A percentile compares a stretch with the other conserved stretches of the same genome.
Conservation (phyloP, 2,797 vertebrate species). For the Rhinatrema bivittatum region DNA sequence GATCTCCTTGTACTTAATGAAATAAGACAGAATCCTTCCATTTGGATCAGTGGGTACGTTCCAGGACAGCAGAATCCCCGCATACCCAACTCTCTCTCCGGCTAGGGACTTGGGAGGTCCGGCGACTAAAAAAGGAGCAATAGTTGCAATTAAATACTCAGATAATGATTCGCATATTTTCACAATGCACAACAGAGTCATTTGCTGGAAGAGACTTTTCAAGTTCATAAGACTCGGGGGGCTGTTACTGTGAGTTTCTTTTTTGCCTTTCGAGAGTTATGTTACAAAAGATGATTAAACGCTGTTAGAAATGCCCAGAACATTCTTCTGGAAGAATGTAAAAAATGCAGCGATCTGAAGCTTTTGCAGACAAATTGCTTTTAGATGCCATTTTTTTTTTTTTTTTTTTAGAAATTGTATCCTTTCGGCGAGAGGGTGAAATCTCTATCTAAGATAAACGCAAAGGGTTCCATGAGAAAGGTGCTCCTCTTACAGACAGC, state of each 20-base stretch:
- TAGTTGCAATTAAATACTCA: constrained; percentile 7
- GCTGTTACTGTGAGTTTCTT: not conserved
- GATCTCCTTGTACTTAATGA: constrained; percentile 88
- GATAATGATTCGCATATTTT: not conserved
- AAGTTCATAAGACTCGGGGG: constrained; percentile 5
- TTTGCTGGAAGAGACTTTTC: constrained; percentile 2
- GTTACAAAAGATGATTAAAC: constrained; percentile 24
- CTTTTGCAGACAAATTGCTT: constrained; percentile 19
- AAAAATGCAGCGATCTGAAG: constrained; percentile 34
- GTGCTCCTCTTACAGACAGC: too few relatives aligned
- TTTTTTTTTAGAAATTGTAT: too few relatives aligned
- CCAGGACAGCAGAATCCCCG: constrained; percentile 89
- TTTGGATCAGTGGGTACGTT: constrained; percentile 53
- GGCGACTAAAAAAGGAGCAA: constrained; percentile 48
- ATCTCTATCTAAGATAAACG: too few relatives aligned
- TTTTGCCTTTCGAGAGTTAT: constrained; percentile 8
- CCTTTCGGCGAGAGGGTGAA: too few relatives aligned
- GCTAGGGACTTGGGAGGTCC: constrained; percentile 66
- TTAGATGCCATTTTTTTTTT: constrained; percentile 22
- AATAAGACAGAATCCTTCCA: constrained; percentile 68
- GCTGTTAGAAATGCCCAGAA: constrained; percentile 26
- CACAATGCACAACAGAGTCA: constrained; percentile 6
- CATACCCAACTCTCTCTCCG: constrained; percentile 87
- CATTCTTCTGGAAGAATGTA: constrained; percentile 39
- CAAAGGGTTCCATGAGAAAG: too few relatives aligned